phyloP scores from a whole-genome alignment of 2,797 vertebrate species.

The Myoxocephalus aenaeus region DNA sequence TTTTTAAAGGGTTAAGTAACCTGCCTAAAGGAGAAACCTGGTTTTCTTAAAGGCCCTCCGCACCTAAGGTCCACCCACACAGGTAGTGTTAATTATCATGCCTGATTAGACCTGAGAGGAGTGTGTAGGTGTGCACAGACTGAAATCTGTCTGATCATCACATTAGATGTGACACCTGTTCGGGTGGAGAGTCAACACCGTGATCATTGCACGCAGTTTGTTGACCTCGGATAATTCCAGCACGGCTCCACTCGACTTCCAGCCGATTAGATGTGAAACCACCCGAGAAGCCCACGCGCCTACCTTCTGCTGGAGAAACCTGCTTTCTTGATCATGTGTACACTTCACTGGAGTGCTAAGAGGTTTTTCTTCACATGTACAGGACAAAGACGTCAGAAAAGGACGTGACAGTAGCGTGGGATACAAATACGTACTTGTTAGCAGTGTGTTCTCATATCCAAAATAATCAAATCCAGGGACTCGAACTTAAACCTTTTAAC shows the following conservation, averaged over 20 bases:
- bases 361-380: background rate
- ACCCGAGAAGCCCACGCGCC: background rate
- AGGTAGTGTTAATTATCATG: conserved; percentile 22
- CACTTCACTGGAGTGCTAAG: background rate
- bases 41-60: conserved; percentile 5
- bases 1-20: no score
- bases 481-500: conserved; percentile 1
- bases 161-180: background rate
- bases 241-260: background rate
- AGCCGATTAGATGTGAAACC: background rate
- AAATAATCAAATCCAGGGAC: background rate
- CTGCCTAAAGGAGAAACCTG: conserved; percentile 9
- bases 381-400: background rate
- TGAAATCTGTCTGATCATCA: conserved; percentile 1
- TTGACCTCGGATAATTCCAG: background rate
- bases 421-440: background rate
- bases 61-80: background rate
- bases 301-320: background rate
- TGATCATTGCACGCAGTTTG: background rate
- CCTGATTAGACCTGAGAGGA: conserved; percentile 11
- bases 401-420: background rate
- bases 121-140: conserved; percentile 8
- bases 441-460: background rate
- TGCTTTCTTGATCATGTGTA: background rate
- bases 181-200: background rate